These are phyloP conservation scores for Resseliella maxima DNA, from an alignment of 2,888 invertebrate species.

Conservation along the genomic window DNA sequence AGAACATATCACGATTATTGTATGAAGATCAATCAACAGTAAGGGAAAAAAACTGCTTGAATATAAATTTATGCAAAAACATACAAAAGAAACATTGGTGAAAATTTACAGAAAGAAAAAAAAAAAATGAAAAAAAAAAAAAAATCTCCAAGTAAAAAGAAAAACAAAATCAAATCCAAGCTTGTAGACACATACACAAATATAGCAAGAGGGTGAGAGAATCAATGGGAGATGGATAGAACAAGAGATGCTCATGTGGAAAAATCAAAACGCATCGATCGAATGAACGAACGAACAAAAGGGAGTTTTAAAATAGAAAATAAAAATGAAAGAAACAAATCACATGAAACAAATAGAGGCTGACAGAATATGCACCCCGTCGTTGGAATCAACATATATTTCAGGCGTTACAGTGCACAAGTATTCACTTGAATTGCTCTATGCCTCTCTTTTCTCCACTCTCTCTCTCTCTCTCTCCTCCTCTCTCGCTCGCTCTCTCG, in stretches of 20 bases:
- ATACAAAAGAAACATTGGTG: slow-evolving; percentile 37
- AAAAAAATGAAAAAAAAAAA: neutral
- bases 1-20: neutral
- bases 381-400: neutral
- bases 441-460: no score
- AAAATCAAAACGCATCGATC: slow-evolving; percentile 48
- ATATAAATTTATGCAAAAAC: slow-evolving; percentile 35
- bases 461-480: no score
- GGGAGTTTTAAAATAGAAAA: slow-evolving; percentile 28
- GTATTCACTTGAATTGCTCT: slow-evolving; percentile 11
- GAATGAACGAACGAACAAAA: neutral
- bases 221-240: neutral
- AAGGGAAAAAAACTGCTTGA: neutral
- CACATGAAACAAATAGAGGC: slow-evolving; percentile 8
- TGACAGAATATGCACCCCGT: slow-evolving; percentile 13
- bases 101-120: neutral
- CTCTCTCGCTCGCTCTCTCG: neutral
- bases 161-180: neutral
- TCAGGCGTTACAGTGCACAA: slow-evolving; percentile 17
- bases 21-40: slow-evolving; percentile 24
- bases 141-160: neutral
- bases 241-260: slow-evolving; percentile 20
- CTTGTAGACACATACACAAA: neutral
- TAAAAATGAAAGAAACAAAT: neutral
- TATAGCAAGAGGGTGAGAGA: neutral